Conservation (phyloP, 2,797 vertebrate genomes). For the Alcedo atthis region DNA sequence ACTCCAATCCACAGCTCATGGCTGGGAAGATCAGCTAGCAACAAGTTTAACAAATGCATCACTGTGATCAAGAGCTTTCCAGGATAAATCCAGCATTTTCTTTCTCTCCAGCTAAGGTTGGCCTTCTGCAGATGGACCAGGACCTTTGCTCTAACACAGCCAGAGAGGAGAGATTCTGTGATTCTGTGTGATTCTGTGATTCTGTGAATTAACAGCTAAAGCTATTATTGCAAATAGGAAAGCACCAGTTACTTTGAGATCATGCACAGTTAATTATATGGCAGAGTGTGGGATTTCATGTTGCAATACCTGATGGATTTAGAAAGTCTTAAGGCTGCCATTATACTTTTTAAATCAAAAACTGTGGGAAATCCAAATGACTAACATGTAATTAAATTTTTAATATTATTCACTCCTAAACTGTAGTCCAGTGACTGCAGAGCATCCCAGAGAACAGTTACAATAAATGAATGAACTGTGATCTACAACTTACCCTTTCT, state of each 20-base stretch:
- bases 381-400: neutral
- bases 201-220: neutral
- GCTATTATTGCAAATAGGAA: neutral
- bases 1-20: no score
- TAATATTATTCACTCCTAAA: neutral
- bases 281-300: neutral
- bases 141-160: neutral
- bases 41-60: neutral
- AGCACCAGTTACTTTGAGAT: neutral
- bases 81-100: neutral
- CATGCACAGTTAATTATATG: neutral
- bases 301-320: neutral
- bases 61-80: neutral
- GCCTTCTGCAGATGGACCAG: neutral
- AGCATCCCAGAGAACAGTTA: neutral
- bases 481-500: slow-evolving; percentile 72
- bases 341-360: neutral
- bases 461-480: neutral
- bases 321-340: neutral
- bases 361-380: neutral
- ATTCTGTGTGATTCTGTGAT: no score
- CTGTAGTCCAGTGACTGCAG: neutral
- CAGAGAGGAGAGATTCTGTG: neutral
- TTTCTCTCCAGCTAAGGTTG: neutral
- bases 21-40: neutral